phyloP scores from a whole-genome alignment of 2,888 invertebrate genomes.

The Lottia scabra region DNA sequence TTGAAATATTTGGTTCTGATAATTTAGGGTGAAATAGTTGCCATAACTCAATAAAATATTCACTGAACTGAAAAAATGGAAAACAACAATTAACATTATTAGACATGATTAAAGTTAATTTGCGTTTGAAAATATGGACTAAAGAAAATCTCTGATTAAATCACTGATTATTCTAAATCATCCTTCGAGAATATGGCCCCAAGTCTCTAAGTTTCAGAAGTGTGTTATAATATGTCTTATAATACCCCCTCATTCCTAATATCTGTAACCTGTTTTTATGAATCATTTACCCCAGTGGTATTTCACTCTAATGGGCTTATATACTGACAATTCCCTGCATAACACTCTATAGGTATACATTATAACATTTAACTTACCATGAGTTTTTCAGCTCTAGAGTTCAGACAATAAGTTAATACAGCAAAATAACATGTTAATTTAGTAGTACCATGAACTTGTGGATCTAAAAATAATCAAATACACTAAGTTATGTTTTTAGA shows the following conservation, averaged over 20 bases:
- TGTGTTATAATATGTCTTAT: too few relatives aligned
- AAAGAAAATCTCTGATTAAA: too few relatives aligned
- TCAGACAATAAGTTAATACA: conserved; percentile 89
- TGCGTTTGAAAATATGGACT: background rate
- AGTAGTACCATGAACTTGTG: conserved; percentile 84
- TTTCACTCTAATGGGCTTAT: too few relatives aligned
- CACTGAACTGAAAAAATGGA: conserved; percentile 81
- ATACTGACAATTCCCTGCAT: too few relatives aligned
- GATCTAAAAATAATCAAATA: conserved; percentile 48
- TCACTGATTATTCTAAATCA: too few relatives aligned
- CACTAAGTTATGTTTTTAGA: background rate
- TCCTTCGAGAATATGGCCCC: too few relatives aligned
- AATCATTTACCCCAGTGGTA: background rate
- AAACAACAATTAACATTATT: background rate
- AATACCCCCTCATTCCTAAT: too few relatives aligned
- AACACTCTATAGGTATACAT: too few relatives aligned
- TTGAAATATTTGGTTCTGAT: conserved; percentile 93
- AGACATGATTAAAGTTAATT: too few relatives aligned
- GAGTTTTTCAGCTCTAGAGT: conserved; percentile 89
- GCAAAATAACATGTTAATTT: conserved; percentile 94
- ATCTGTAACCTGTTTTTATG: background rate
- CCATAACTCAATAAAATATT: conserved; percentile 91
- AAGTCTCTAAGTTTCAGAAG: too few relatives aligned
- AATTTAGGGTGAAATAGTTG: conserved; percentile 93
- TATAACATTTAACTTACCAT: conserved; percentile 77